Base-by-base conservation (phyloP, 2,888 invertebrate species). In the Apomyelois bistriatella region DNA sequence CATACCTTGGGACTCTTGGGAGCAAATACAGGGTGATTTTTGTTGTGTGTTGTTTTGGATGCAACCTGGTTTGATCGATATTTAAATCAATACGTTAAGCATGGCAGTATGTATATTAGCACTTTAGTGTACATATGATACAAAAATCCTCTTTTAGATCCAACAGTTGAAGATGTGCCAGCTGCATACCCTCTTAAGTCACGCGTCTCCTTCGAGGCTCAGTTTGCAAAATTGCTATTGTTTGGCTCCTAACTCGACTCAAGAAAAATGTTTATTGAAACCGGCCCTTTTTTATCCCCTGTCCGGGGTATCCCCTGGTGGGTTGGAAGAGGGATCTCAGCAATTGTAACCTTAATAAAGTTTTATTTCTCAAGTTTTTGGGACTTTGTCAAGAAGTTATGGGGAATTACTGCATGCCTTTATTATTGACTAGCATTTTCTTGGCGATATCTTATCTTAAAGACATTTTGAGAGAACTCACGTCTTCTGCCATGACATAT, bases 181-280 rank as follows among this genome's bases (percentile, higher is more conserved):
- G 22, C 41, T 13, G 32, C 13, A 13, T 28, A 32, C 15, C 30
- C 15, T 15, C 32, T 32, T 48, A 41, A 42, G 52, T 52, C 49
- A 55, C 48, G 52, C 48, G 12, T 9, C 17, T 38, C 55, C 52
- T 8, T 12, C 28, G 28, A 48, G 52, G 30, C 46, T 30, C 10
- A 55, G 46, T 55, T 50, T 40, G 49, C 49, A 38, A 53, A 56
- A 53, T 53, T 52, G 52, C 43, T 48, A 48, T 53, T 53, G 53
- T 53, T 56, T 37, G 22, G 17, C 52, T 30, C 35, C 49, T 46
- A 38, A 32, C 47, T 53, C 49, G 48, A 52, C 43, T 48, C 51
- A 35, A 56, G 53, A 56, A 52, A 56, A 53, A 56, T 54, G 53
- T 53, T 52, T 56, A 56, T 56, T 56, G 56, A 53, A 49, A 52